phyloP scores from a whole-genome alignment of 1,140 invertebrate genomes.

The Drosophila miranda region DNA sequence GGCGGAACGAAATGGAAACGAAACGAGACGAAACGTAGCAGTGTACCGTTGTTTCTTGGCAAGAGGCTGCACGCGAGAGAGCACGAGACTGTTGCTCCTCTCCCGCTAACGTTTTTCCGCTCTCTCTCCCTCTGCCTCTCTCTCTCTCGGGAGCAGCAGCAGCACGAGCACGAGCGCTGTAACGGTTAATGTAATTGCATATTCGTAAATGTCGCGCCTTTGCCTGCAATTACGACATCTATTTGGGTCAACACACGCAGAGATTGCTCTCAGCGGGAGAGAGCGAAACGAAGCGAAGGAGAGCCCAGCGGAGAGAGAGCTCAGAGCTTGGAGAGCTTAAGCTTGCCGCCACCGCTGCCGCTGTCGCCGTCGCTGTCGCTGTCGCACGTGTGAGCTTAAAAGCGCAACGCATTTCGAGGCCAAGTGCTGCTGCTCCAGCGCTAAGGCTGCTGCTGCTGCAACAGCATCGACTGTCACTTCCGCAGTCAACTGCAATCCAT shows the following conservation, averaged over 20 bases:
- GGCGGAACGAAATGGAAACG: slow-evolving; percentile 43
- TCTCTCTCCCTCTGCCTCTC: background rate
- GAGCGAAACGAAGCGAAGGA: background rate
- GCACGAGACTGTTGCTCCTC: slow-evolving; percentile 57
- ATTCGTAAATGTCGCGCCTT: slow-evolving; percentile 73
- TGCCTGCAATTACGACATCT: slow-evolving; percentile 77
- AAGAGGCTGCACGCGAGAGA: slow-evolving; percentile 7
- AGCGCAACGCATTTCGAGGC: slow-evolving; percentile 77
- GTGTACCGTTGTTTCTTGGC: background rate
- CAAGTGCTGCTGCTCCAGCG: slow-evolving; percentile 52
- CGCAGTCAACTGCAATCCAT: slow-evolving; percentile 47
- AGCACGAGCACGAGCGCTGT: too few relatives aligned
- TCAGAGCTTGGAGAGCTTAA: slow-evolving; percentile 29
- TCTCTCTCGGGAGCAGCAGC: slow-evolving; percentile 6
- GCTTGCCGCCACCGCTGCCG: slow-evolving; percentile 21
- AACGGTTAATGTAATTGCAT: slow-evolving; percentile 65
- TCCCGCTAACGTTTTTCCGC: background rate
- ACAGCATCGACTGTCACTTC: slow-evolving; percentile 57
- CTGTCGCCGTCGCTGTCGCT: background rate
- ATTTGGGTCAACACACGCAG: slow-evolving; percentile 70
- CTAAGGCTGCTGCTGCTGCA: slow-evolving; percentile 16
- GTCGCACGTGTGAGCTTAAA: slow-evolving; percentile 76
- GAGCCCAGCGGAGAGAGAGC: slow-evolving; percentile 1
- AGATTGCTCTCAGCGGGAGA: slow-evolving; percentile 28
- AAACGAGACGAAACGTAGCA: slow-evolving; percentile 23